phyloP scores from a whole-genome alignment of 2,888 invertebrate species.

The Plagodis dolabraria region DNA sequence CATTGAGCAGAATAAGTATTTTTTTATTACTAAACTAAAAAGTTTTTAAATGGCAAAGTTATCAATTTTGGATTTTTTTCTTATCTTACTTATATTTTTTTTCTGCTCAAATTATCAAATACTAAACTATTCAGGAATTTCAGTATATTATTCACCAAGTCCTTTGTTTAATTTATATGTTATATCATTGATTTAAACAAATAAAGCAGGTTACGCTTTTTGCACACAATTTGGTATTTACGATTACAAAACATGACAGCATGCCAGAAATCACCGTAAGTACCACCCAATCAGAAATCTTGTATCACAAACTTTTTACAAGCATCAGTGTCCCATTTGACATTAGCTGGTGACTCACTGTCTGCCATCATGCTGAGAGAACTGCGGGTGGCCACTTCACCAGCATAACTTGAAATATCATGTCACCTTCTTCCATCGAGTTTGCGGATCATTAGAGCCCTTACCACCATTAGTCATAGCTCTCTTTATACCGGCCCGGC shows the following conservation, averaged over 20 bases:
- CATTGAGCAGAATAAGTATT: too few relatives aligned
- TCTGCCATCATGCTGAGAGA: conserved; percentile 52
- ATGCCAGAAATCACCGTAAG: background rate
- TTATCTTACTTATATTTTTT: too few relatives aligned
- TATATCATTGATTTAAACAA: too few relatives aligned
- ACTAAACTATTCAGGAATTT: too few relatives aligned
- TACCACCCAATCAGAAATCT: conserved; percentile 5
- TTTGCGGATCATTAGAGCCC: conserved; percentile 22
- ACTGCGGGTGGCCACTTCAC: conserved; percentile 67
- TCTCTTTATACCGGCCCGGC: conserved; percentile 46
- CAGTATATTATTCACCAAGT: too few relatives aligned
- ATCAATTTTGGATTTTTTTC: too few relatives aligned
- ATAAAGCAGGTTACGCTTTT: too few relatives aligned
- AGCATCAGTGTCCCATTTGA: conserved; percentile 49
- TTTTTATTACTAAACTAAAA: too few relatives aligned
- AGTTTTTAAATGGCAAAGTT: too few relatives aligned
- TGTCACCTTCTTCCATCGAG: conserved; percentile 16
- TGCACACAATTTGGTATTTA: too few relatives aligned
- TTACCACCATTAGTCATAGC: conserved; percentile 43
- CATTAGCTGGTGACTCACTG: conserved; percentile 62
- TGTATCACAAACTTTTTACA: conserved; percentile 23
- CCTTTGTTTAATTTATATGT: too few relatives aligned
- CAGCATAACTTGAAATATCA: conserved; percentile 44
- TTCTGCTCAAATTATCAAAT: too few relatives aligned
- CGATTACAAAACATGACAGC: background rate